Conservation (phyloP, 2,888 invertebrate genomes). For the Ochropleura plecta region DNA sequence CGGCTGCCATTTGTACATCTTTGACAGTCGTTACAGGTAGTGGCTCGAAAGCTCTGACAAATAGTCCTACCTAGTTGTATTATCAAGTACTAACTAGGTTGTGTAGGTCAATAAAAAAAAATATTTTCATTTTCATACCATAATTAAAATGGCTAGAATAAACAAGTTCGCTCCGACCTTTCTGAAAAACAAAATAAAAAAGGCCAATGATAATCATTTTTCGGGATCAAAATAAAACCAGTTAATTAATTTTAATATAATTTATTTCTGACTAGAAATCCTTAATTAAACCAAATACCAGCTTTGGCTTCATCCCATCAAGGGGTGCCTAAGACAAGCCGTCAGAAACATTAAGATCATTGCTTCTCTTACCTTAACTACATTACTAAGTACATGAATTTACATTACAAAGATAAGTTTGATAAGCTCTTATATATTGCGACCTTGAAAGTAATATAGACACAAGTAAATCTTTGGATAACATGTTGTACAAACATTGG, state of each 20-base stretch:
- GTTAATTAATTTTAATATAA: constrained; percentile 69
- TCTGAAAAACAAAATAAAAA: no score
- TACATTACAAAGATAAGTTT: constrained; percentile 55
- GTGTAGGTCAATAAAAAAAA: no score
- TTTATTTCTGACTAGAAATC: constrained; percentile 84
- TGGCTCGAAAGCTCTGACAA: no score
- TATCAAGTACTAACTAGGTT: no score
- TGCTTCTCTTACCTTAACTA: constrained; percentile 48
- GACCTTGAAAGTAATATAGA: constrained; percentile 16
- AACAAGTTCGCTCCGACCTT: no score
- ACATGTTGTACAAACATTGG: constrained; percentile 22
- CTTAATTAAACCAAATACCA: constrained; percentile 76
- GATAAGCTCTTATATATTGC: constrained; percentile 66
- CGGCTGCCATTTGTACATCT: no score
- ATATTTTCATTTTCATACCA: no score
- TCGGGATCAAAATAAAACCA: constrained; percentile 36
- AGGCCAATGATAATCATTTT: no score
- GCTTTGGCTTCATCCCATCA: constrained; percentile 71
- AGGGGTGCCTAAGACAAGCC: constrained; percentile 68
- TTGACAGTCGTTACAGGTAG: no score
- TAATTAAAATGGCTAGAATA: no score
- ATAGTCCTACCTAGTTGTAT: no score
- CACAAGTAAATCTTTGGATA: background rate
- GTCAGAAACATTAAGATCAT: constrained; percentile 71
- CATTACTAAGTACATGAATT: constrained; percentile 50